These are phyloP conservation scores for Cassiopea xamachana DNA, from an alignment of 30 jellyfish, hydroid and myxozoan genomes.

Conservation along the genomic window DNA sequence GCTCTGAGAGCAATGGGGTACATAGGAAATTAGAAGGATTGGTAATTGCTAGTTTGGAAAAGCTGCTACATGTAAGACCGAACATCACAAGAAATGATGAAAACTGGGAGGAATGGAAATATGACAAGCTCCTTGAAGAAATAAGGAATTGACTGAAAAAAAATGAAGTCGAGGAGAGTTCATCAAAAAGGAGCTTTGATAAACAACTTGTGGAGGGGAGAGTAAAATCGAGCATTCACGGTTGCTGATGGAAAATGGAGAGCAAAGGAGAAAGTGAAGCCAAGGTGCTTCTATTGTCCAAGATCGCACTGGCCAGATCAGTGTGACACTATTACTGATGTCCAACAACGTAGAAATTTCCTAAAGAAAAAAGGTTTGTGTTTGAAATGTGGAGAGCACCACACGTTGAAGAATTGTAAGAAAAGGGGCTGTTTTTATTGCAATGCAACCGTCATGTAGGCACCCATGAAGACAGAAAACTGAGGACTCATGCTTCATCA, in stretches of 20 bases:
- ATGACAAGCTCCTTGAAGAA: not conserved
- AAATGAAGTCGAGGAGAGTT: not conserved
- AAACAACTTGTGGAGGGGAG: not conserved
- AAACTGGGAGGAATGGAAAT: conserved; percentile 18
- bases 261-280: conserved; percentile 19
- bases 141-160: conserved; percentile 6
- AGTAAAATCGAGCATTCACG: not conserved
- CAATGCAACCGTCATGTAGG: conserved; percentile 45
- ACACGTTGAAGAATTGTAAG: conserved; percentile 25
- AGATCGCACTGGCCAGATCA: conserved; percentile 46
- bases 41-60: not conserved
- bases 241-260: not conserved
- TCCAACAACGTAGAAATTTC: not conserved
- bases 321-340: conserved; percentile 19
- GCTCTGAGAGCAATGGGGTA: conserved; percentile 44
- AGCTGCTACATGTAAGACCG: not conserved
- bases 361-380: not conserved
- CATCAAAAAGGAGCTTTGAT: not conserved
- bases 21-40: conserved; percentile 23
- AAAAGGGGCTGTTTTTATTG: conserved; percentile 36
- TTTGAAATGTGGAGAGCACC: conserved; percentile 44
- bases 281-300: conserved; percentile 57
- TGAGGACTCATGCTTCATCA: not conserved
- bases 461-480: conserved; percentile 26
- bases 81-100: conserved; percentile 25